Percentiles rank a stretch among this genome's conserved stretches.
Evolutionary conservation across 2,113 vertebrate species (phyloP).

Genomic region (Ageneiosus marmoratus): DNA sequence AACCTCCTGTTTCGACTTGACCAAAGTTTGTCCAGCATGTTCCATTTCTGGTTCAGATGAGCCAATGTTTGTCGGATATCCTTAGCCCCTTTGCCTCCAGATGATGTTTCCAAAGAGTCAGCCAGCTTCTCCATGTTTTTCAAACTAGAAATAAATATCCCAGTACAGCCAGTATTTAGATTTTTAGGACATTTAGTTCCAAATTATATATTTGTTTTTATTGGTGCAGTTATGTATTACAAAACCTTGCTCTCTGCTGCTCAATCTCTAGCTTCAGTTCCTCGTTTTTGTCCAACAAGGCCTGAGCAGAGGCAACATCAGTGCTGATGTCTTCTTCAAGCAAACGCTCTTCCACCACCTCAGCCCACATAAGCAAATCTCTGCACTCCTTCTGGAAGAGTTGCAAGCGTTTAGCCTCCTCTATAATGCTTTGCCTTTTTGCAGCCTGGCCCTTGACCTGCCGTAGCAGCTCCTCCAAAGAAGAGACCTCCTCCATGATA

Average conservation of each 20-base stretch:
- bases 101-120: slow-evolving; percentile 51
- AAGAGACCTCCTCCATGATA: slow-evolving; percentile 76
- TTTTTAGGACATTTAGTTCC: background rate
- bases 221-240: background rate
- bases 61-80: slow-evolving; percentile 66
- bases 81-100: slow-evolving; percentile 27
- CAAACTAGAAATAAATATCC: slow-evolving; percentile 52
- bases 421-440: slow-evolving; percentile 56
- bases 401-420: slow-evolving; percentile 64
- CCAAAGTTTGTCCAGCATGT: slow-evolving; percentile 74
- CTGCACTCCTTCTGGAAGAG: slow-evolving; percentile 75
- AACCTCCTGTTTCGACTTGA: slow-evolving; percentile 65
- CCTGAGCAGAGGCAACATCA: slow-evolving; percentile 75
- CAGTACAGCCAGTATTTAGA: background rate
- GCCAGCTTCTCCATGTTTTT: slow-evolving; percentile 66
- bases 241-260: slow-evolving; percentile 76
- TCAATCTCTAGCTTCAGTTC: slow-evolving; percentile 78
- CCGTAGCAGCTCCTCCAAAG: slow-evolving; percentile 75
- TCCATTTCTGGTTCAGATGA: slow-evolving; percentile 66
- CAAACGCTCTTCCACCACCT: slow-evolving; percentile 69
- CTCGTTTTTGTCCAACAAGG: slow-evolving; percentile 73
- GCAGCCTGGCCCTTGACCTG: slow-evolving; percentile 67
- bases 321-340: slow-evolving; percentile 68
- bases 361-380: slow-evolving; percentile 73
- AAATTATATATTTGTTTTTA: background rate